A percentile compares a stretch with the other conserved stretches of the same genome.
phyloP scores from a whole-genome alignment of 2,113 vertebrate genomes.

The Salvator merianae region DNA sequence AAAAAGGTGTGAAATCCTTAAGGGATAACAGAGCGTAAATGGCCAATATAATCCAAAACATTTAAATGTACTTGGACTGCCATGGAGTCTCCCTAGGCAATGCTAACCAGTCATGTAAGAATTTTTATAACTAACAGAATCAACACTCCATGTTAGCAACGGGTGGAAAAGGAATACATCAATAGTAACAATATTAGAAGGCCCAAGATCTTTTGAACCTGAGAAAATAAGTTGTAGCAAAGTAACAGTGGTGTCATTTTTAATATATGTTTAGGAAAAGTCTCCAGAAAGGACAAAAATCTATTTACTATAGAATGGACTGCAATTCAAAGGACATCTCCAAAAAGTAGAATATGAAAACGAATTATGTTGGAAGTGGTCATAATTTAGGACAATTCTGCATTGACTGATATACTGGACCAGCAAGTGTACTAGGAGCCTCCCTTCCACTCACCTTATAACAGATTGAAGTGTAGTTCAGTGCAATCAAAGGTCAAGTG shows the following conservation, averaged over 20 bases:
- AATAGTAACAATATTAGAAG: neutral
- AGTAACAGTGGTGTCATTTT: neutral
- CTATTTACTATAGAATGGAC: neutral
- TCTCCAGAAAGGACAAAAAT: neutral
- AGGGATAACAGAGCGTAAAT: neutral
- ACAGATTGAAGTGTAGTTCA: too few species aligned
- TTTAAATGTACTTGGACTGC: neutral
- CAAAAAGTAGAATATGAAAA: neutral
- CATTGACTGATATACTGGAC: too few species aligned
- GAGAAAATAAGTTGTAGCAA: neutral
- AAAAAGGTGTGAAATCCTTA: neutral
- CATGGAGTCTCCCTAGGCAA: rapidly evolving
- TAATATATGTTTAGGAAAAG: conserved; percentile 15
- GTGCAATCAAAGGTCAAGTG: too few species aligned
- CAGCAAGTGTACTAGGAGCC: too few species aligned
- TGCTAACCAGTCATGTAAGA: neutral
- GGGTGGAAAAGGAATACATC: neutral
- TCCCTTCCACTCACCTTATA: too few species aligned
- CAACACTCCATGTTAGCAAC: conserved; percentile 1
- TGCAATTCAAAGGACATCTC: neutral
- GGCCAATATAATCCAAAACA: neutral
- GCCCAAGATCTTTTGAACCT: neutral
- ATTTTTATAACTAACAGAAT: neutral
- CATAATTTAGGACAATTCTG: neutral
- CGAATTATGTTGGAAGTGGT: rapidly evolving